These are phyloP conservation scores for Tipula vernalis DNA, from an alignment of 2,888 invertebrate genomes.

Conservation along the genomic window DNA sequence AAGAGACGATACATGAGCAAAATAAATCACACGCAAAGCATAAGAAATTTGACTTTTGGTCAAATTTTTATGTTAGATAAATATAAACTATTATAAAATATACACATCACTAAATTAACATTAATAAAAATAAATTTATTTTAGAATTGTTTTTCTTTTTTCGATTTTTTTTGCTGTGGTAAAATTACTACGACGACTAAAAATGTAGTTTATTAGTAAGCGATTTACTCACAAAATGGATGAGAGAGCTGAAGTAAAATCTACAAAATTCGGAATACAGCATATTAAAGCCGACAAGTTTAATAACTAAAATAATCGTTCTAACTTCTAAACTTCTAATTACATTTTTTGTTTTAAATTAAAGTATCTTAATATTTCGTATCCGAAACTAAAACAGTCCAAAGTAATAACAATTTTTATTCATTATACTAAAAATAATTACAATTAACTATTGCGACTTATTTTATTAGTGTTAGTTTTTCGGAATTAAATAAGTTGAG, in stretches of 20 bases:
- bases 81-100: neutral
- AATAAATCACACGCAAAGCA: neutral
- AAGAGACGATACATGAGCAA: neutral
- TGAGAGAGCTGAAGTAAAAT: neutral
- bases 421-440: no score
- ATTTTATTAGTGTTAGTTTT: no score
- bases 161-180: neutral
- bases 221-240: neutral
- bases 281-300: neutral
- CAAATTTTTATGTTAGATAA: neutral
- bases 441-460: no score
- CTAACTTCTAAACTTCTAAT: no score
- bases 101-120: neutral
- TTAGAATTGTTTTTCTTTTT: neutral
- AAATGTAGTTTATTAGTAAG: neutral
- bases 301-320: neutral
- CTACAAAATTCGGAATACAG: neutral
- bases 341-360: no score
- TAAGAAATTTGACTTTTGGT: neutral
- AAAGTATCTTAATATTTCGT: no score
- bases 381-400: no score
- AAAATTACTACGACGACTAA: neutral
- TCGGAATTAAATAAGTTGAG: no score
- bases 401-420: no score
- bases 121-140: neutral